phyloP scores from a whole-genome alignment of 92 coral and sea anemone species.

The Blastomussa wellsi region DNA sequence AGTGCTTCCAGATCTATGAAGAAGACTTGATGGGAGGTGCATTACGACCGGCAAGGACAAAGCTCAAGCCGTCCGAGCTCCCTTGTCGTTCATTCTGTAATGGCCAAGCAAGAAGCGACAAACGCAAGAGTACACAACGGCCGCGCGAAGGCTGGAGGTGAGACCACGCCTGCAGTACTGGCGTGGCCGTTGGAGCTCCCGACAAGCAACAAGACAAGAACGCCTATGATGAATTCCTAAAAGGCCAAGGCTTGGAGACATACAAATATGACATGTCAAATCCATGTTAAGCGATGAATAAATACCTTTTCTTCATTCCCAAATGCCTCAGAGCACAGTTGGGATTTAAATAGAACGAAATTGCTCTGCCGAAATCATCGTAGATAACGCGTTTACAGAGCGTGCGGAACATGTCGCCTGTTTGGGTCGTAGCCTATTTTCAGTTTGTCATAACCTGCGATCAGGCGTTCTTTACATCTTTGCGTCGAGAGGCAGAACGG shows the following conservation, averaged over 20 bases:
- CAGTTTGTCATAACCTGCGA: too few relatives aligned
- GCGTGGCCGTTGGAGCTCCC: neutral
- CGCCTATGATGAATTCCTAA: neutral
- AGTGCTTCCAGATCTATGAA: neutral
- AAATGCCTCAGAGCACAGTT: too few relatives aligned
- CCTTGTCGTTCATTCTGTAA: neutral
- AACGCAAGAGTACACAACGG: neutral
- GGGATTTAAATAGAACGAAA: neutral
- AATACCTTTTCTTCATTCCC: too few relatives aligned
- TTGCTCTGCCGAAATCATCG: neutral
- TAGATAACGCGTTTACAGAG: too few relatives aligned
- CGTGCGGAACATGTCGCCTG: too few relatives aligned
- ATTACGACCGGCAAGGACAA: too few relatives aligned
- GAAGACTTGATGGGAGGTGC: neutral
- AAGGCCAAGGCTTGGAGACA: neutral
- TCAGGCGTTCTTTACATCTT: too few relatives aligned
- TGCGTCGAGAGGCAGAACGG: too few relatives aligned
- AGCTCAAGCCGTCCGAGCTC: neutral
- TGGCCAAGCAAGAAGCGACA: neutral
- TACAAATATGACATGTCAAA: too few relatives aligned
- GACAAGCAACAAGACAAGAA: neutral
- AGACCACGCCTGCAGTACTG: too few relatives aligned
- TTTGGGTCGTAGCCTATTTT: too few relatives aligned
- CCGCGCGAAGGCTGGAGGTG: neutral
- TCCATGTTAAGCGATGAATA: too few relatives aligned